Conservation (phyloP, 2,113 vertebrate species). For the Scophthalmus maximus region DNA sequence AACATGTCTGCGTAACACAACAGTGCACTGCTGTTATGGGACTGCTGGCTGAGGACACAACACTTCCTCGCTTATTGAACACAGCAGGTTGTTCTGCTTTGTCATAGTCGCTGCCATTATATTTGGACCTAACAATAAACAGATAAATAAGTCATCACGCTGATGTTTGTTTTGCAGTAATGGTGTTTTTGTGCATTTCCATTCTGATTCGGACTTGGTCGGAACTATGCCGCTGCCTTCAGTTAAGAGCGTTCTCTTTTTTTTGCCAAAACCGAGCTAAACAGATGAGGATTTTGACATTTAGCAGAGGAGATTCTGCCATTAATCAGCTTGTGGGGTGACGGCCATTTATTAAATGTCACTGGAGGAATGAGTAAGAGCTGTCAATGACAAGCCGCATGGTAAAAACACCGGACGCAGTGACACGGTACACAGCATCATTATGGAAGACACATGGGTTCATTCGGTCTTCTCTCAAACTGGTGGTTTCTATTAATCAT, state of each 20-base stretch:
- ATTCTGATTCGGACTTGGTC: background rate
- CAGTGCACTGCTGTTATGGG: slow-evolving; percentile 7
- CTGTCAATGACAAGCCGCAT: background rate
- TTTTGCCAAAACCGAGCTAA: slow-evolving; percentile 20
- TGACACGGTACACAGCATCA: slow-evolving; percentile 1
- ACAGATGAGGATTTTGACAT: slow-evolving; percentile 67
- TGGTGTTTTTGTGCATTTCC: background rate
- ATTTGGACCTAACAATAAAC: background rate
- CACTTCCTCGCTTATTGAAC: too few relatives aligned
- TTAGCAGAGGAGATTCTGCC: slow-evolving; percentile 55
- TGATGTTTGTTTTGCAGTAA: background rate
- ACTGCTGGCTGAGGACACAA: background rate
- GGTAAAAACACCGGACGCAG: slow-evolving; percentile 7
- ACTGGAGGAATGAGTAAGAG: slow-evolving; percentile 61
- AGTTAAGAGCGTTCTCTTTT: slow-evolving; percentile 5
- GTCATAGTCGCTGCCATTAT: background rate
- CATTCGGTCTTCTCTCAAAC: background rate
- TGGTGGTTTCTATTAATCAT: background rate
- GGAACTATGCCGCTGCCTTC: background rate
- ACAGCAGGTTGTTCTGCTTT: background rate
- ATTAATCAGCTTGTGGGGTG: slow-evolving; percentile 56
- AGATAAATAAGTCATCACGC: too few relatives aligned
- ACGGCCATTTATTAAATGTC: slow-evolving; percentile 70
- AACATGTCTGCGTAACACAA: slow-evolving; percentile 3
- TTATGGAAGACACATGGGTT: background rate